These are phyloP conservation scores for Pterophyllum scalare DNA, from an alignment of 2,113 vertebrate genomes.

Conservation along the genomic window DNA sequence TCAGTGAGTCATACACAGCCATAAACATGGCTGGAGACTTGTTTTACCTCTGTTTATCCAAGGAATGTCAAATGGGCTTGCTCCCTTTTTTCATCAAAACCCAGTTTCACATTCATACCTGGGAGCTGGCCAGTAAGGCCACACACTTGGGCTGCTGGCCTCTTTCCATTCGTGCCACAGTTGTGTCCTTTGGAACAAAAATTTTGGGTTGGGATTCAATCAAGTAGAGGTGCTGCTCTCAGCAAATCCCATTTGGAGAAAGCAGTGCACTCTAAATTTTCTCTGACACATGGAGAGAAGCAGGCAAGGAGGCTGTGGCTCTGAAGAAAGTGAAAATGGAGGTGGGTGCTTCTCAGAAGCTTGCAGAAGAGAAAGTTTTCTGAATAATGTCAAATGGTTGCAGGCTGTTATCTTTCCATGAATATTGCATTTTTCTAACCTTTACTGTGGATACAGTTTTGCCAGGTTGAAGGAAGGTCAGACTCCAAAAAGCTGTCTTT, in stretches of 20 bases:
- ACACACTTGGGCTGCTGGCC: background rate
- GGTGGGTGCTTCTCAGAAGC: slow-evolving; percentile 18
- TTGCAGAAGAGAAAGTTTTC: slow-evolving; percentile 8
- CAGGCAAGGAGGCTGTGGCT: background rate
- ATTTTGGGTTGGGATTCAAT: slow-evolving; percentile 46
- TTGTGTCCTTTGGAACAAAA: slow-evolving; percentile 41
- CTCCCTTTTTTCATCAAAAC: slow-evolving; percentile 16
- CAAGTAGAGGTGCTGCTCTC: slow-evolving; percentile 46
- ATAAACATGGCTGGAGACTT: background rate
- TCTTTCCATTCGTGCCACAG: slow-evolving; percentile 18
- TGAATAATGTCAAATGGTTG: slow-evolving; percentile 38
- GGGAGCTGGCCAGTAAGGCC: background rate
- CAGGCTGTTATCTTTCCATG: slow-evolving; percentile 42
- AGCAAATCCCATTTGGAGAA: slow-evolving; percentile 59
- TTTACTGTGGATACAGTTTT: slow-evolving; percentile 31
- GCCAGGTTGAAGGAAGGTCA: slow-evolving; percentile 22
- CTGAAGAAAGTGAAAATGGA: slow-evolving; percentile 10
- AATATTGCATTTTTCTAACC: slow-evolving; percentile 46
- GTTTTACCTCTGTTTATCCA: background rate
- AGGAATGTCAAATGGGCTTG: background rate
- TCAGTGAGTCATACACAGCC: background rate
- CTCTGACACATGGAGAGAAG: slow-evolving; percentile 26
- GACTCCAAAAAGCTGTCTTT: background rate
- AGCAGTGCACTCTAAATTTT: slow-evolving; percentile 38
- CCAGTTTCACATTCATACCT: slow-evolving; percentile 1